A percentile compares a stretch with the other conserved stretches of the same genome.
phyloP scores from a whole-genome alignment of 92 coral and sea anemone species.

The Parazoanthus darwini region DNA sequence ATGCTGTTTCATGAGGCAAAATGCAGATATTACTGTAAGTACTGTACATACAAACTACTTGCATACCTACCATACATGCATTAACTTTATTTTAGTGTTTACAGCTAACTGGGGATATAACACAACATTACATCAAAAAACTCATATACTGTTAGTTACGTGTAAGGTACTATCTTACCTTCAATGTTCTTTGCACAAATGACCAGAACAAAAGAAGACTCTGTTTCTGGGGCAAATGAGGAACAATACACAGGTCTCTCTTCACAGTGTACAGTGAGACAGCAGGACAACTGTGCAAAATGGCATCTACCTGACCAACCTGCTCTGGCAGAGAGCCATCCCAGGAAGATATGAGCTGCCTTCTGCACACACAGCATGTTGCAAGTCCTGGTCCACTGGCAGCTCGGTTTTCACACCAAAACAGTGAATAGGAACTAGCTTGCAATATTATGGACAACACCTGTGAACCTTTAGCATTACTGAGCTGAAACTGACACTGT shows the following conservation, averaged over 20 bases:
- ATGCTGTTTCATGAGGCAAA: too few relatives aligned
- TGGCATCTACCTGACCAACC: constrained; percentile 82
- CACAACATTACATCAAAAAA: too few relatives aligned
- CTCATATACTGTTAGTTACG: background rate
- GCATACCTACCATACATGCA: too few relatives aligned
- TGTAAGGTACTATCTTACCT: constrained; percentile 51
- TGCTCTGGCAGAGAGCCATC: constrained; percentile 52
- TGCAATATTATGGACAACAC: constrained; percentile 68
- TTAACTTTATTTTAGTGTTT: too few relatives aligned
- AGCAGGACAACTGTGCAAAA: constrained; percentile 88
- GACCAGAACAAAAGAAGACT: constrained; percentile 84
- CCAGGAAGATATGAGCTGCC: constrained; percentile 55
- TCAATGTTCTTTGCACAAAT: constrained; percentile 62
- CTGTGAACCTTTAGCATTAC: constrained; percentile 87
- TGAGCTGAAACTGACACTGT: constrained; percentile 75
- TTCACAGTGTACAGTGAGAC: constrained; percentile 62
- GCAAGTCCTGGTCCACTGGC: constrained; percentile 53
- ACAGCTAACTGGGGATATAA: too few relatives aligned
- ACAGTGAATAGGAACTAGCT: constrained; percentile 61
- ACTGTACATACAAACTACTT: too few relatives aligned
- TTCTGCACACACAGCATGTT: constrained; percentile 84
- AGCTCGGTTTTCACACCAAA: constrained; percentile 96
- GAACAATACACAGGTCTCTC: constrained; percentile 77
- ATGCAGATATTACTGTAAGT: too few relatives aligned
- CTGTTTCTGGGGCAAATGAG: constrained; percentile 64